Percentiles rank a stretch among this genome's conserved stretches.
phyloP scores from a whole-genome alignment of 2,113 vertebrate species.

The Sphaerodactylus townsendi region DNA sequence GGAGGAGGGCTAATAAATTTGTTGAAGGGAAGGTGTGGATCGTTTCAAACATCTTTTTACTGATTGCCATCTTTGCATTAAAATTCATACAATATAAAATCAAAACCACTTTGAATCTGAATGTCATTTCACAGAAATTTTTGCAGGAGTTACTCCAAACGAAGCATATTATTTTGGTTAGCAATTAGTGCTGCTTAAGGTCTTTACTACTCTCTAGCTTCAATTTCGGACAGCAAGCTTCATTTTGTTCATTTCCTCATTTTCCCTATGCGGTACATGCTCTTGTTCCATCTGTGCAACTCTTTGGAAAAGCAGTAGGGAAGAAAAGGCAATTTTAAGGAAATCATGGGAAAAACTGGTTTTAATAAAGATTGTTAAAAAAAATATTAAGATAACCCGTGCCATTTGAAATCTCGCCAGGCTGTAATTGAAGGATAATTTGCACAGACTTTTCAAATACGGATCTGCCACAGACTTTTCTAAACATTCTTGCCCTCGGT shows the following conservation, averaged over 20 bases:
- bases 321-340: background rate
- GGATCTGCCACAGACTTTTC: background rate
- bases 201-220: background rate
- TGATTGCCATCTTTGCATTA: background rate
- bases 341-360: background rate
- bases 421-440: background rate
- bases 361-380: background rate
- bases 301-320: background rate
- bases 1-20: background rate
- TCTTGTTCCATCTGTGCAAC: background rate
- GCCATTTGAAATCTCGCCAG: background rate
- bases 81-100: background rate
- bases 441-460: too few species aligned
- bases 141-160: background rate
- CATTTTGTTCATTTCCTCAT: background rate
- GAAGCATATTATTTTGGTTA: background rate
- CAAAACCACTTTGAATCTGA: background rate
- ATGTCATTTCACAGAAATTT: background rate
- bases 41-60: background rate
- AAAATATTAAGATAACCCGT: background rate
- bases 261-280: background rate
- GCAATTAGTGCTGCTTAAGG: background rate
- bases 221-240: background rate
- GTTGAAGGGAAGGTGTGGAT: background rate
- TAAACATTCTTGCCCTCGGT: background rate